Percentiles rank a stretch among this genome's conserved stretches.
These are phyloP conservation scores for Lepidurus couesii DNA, from an alignment of 1,140 invertebrate genomes.

Conservation along the genomic window DNA sequence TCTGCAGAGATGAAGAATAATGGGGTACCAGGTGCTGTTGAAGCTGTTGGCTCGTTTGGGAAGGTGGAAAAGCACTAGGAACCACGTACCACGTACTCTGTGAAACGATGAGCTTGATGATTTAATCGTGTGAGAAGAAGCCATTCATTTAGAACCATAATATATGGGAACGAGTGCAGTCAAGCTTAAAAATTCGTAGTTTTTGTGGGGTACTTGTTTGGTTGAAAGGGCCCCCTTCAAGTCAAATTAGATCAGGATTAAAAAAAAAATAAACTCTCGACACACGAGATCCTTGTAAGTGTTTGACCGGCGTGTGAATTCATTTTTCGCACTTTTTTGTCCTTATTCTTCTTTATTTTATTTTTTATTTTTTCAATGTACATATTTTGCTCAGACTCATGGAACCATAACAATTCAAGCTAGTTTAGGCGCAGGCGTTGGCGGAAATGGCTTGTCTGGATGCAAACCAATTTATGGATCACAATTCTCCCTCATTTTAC, in stretches of 20 bases:
- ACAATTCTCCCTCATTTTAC: too few species aligned
- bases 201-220: too few species aligned
- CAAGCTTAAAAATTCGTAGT: background rate
- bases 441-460: background rate
- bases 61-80: too few species aligned
- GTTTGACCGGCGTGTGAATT: background rate
- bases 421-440: background rate
- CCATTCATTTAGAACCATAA: background rate
- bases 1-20: background rate
- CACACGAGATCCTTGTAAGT: background rate
- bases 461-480: too few species aligned
- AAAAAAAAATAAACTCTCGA: background rate
- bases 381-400: background rate
- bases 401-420: background rate
- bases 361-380: background rate
- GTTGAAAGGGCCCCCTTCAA: background rate
- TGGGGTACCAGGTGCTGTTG: background rate
- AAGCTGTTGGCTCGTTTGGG: too few species aligned
- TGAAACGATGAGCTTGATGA: conserved; percentile 1
- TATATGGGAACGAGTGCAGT: background rate
- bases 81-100: background rate
- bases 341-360: background rate
- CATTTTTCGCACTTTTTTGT: background rate
- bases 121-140: conserved; percentile 9
- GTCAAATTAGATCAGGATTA: background rate